A percentile compares a stretch with the other conserved stretches of the same genome.
These are phyloP conservation scores for Telmatherina bonti DNA, from an alignment of 2,797 vertebrate genomes.

Conservation along the genomic window DNA sequence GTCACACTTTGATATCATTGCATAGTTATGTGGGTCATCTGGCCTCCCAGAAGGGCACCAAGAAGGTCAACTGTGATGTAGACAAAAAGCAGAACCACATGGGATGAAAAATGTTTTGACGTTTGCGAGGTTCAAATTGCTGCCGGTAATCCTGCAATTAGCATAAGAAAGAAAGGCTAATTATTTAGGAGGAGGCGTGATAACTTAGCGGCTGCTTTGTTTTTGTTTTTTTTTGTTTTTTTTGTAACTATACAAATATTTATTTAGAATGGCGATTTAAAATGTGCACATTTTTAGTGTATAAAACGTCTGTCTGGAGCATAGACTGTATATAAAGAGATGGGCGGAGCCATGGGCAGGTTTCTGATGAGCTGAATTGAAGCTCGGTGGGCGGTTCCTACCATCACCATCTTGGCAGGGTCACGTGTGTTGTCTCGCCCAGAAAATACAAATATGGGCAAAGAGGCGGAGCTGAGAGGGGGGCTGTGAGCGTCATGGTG, in stretches of 20 bases:
- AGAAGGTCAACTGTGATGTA: slow-evolving; percentile 48
- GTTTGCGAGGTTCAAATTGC: slow-evolving; percentile 12
- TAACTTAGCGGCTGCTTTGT: neutral
- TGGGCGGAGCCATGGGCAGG: too few species aligned
- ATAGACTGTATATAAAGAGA: too few species aligned
- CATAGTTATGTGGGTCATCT: slow-evolving; percentile 46
- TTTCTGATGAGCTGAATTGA: too few species aligned
- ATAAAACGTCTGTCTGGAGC: neutral
- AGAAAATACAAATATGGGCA: too few species aligned
- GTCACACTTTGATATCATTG: slow-evolving; percentile 50
- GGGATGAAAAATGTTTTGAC: slow-evolving; percentile 19
- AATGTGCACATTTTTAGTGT: neutral
- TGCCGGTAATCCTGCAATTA: slow-evolving; percentile 15
- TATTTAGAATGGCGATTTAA: neutral
- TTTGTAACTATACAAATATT: neutral
- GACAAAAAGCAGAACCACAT: slow-evolving; percentile 15
- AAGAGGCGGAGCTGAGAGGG: too few species aligned
- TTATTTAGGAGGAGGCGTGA: neutral
- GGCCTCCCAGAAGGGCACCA: slow-evolving; percentile 29
- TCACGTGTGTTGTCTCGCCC: too few species aligned
- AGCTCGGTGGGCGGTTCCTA: too few species aligned
- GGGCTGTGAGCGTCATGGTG: too few species aligned
- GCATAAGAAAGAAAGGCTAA: neutral
- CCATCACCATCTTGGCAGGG: too few species aligned
- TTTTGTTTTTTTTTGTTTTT: neutral